Conservation (phyloP, 1,140 invertebrate species). For the Trachelipus rathkii region DNA sequence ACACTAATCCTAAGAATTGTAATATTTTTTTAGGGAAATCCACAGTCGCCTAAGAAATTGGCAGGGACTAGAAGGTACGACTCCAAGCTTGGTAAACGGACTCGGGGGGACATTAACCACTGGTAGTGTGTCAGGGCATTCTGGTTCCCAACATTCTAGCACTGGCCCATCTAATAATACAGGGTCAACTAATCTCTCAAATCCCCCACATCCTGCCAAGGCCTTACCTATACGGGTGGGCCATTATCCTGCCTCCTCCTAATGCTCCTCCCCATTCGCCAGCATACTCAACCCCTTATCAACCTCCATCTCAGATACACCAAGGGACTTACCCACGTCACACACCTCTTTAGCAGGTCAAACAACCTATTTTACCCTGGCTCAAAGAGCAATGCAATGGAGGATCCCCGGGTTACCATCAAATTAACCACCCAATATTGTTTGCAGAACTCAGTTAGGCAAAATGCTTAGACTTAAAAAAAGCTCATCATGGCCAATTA, state of each 20-base stretch:
- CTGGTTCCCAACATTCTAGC: slow-evolving; percentile 54
- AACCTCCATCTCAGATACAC: slow-evolving; percentile 20
- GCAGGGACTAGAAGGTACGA: slow-evolving; percentile 49
- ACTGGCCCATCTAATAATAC: slow-evolving; percentile 59
- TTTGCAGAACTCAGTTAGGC: too few species aligned
- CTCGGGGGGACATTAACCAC: slow-evolving; percentile 10
- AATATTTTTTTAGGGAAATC: slow-evolving; percentile 62
- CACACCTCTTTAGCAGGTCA: slow-evolving; percentile 28
- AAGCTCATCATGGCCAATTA: too few species aligned
- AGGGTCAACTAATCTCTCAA: slow-evolving; percentile 53
- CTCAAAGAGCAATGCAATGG: slow-evolving; percentile 42
- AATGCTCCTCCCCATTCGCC: slow-evolving; percentile 42
- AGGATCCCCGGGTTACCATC: slow-evolving; percentile 42
- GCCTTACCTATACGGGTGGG: slow-evolving; percentile 37
- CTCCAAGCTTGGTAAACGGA: slow-evolving; percentile 27
- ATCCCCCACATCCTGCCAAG: slow-evolving; percentile 43
- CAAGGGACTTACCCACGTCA: slow-evolving; percentile 32
- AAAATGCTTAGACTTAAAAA: too few species aligned
- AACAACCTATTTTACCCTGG: slow-evolving; percentile 40
- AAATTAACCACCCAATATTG: too few species aligned
- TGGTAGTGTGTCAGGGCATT: slow-evolving; percentile 46
- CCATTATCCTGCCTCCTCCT: slow-evolving; percentile 25
- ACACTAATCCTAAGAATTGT: too few species aligned
- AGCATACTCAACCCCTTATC: slow-evolving; percentile 43
- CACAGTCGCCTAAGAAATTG: slow-evolving; percentile 68